These are phyloP conservation scores for Cordilura impudica DNA, from an alignment of 2,888 invertebrate genomes.

Conservation along the genomic window DNA sequence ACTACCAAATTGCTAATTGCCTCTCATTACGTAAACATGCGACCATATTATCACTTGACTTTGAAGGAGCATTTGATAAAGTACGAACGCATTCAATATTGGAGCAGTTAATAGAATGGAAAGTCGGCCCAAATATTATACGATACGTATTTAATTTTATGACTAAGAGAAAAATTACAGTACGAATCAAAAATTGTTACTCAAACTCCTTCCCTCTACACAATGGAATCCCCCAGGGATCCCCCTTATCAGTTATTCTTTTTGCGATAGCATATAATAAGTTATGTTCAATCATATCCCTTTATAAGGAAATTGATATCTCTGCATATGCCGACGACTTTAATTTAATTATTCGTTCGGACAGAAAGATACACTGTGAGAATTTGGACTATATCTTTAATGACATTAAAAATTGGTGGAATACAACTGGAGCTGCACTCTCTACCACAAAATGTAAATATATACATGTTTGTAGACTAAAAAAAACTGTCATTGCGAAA, in stretches of 20 bases:
- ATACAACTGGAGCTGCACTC: too few relatives aligned
- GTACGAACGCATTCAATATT: constrained; percentile 37
- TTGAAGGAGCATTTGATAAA: constrained; percentile 54
- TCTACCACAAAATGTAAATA: too few relatives aligned
- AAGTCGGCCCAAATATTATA: constrained; percentile 7
- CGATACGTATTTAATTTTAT: constrained; percentile 11
- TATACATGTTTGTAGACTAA: too few relatives aligned
- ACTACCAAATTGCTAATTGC: constrained; percentile 5
- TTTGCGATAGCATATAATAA: constrained; percentile 46
- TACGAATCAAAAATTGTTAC: neutral
- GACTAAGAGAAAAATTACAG: constrained; percentile 27
- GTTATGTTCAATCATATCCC: neutral
- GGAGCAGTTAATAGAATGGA: constrained; percentile 18
- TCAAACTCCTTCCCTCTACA: constrained; percentile 1
- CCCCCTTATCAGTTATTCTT: constrained; percentile 25
- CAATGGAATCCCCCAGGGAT: constrained; percentile 48
- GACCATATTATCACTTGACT: constrained; percentile 43
- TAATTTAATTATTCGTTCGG: constrained; percentile 28
- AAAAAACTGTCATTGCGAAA: too few relatives aligned
- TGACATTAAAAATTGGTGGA: too few relatives aligned
- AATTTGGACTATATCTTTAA: too few relatives aligned
- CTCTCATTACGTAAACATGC: constrained; percentile 10
- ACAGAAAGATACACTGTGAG: too few relatives aligned
- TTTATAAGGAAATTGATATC: constrained; percentile 46
- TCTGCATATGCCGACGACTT: constrained; percentile 60